phyloP scores from a whole-genome alignment of 1,140 invertebrate genomes.

The Liolophura sinensis region DNA sequence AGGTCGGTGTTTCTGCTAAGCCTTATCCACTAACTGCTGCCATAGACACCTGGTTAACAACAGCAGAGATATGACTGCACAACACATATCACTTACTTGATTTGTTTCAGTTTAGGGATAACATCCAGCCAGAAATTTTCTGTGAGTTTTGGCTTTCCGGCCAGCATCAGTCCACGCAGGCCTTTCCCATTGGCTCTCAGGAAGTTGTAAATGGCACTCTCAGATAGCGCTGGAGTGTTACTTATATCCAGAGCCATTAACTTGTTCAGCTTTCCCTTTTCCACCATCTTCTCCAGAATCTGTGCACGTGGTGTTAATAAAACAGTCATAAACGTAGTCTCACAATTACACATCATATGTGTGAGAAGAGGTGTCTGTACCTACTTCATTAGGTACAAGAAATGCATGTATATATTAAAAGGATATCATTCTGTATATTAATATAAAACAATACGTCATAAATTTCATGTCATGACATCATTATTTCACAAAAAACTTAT shows the following conservation, averaged over 20 bases:
- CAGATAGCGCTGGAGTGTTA: conserved; percentile 91
- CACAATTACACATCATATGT: no score
- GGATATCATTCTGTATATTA: no score
- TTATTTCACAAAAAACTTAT: no score
- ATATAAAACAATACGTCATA: no score
- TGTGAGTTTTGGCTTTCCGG: conserved; percentile 96
- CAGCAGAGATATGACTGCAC: not conserved
- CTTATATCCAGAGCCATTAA: conserved; percentile 91
- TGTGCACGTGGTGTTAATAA: conserved; percentile 34
- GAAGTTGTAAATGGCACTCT: conserved; percentile 90
- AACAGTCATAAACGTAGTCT: no score
- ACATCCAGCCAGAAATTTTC: conserved; percentile 96
- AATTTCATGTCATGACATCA: no score
- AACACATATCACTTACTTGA: conserved; percentile 69
- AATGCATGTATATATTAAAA: no score
- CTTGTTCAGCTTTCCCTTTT: conserved; percentile 82
- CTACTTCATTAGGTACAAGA: no score
- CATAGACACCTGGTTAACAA: not conserved
- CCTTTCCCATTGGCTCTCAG: conserved; percentile 85
- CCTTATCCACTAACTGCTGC: no score
- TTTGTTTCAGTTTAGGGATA: conserved; percentile 84
- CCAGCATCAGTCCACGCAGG: conserved; percentile 82
- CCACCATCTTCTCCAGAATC: conserved; percentile 86
- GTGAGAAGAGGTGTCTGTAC: no score
- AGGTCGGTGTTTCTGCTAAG: no score